Evolutionary conservation across 1,140 invertebrate species (phyloP), one percentile per base, ranked within the genome.

Genomic region (Drosophila saltans): DNA sequence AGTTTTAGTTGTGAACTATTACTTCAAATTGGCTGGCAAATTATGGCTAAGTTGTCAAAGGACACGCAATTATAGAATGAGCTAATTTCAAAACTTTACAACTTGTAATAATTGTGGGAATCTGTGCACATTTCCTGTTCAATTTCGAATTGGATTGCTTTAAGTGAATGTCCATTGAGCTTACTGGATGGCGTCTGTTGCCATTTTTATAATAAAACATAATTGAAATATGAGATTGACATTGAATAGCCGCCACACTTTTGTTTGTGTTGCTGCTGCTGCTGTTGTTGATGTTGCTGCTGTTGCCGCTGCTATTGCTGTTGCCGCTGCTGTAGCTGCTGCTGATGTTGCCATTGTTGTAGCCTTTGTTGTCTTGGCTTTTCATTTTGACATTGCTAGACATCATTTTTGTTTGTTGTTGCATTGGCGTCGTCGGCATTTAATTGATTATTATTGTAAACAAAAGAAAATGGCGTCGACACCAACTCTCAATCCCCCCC

Each of bases 141-240:
- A 52, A 52, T 52, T 52, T 52, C 0, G n/a, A 52, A 26, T 52
- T 2, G 45, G 9, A 52, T 52, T 26, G 33, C 33, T 59, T 59
- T 59, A 59, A 59, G 30, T 59, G 33, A 33, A 39, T 55, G 73
- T 69, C 61, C 61, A 72, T 77, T 69, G 72, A 58, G 68, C 43
- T 56, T 30, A 52, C 33, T 36, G 36, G 33, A 2, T 10, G 73
- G 65, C 73, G 83, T 88, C 83, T 85, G 80, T 71, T 69, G 83
- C 84, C 83, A 86, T 86, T 86, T 86, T 26, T 52, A 52, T 30
- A 86, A 86, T 83, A 88, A 82, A 86, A 81, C 80, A 86, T 88
- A 89, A 88, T 88, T 88, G 83, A 88, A 88, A 88, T 89, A 89
- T 80, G 84, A 88, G 83, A 88, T 89, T 83, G 83, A 88, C 80